phyloP scores from a whole-genome alignment of 2,797 vertebrate genomes.

The Chloroceryle amazona region DNA sequence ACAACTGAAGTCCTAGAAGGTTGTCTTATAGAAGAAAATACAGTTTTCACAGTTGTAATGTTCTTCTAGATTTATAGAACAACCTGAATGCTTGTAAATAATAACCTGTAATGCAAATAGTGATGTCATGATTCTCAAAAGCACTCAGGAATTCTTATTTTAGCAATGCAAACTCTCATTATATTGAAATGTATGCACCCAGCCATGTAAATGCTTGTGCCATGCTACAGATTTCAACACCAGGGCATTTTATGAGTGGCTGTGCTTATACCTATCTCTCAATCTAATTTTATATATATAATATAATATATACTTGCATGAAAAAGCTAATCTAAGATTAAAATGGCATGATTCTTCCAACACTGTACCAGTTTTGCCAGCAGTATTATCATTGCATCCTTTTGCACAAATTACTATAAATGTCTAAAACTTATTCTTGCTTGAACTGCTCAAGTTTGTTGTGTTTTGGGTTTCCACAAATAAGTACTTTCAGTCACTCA shows the following conservation, averaged over 20 bases:
- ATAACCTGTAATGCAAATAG: conserved; percentile 47
- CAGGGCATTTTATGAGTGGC: neutral
- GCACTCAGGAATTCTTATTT: conserved; percentile 39
- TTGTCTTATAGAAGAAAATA: conserved; percentile 38
- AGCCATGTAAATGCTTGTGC: conserved; percentile 6
- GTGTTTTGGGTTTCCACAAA: neutral
- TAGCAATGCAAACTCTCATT: conserved; percentile 43
- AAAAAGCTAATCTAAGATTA: neutral
- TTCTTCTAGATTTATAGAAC: conserved; percentile 10
- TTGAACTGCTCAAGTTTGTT: neutral
- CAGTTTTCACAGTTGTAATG: neutral
- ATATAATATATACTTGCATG: neutral
- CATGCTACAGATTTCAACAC: conserved; percentile 15
- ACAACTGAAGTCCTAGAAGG: conserved; percentile 5
- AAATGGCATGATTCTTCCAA: neutral
- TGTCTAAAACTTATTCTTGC: neutral
- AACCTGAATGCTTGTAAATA: conserved; percentile 29
- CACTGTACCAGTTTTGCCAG: neutral
- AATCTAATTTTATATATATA: neutral
- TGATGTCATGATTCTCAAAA: conserved; percentile 42
- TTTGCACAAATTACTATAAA: neutral
- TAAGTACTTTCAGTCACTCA: neutral
- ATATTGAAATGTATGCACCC: conserved; percentile 23
- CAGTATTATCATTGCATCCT: neutral
- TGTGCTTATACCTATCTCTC: neutral